Evolutionary conservation across 2,888 invertebrate genomes (phyloP), one percentile per base, ranked within the genome.

Genomic region (Pyrrhosoma nymphula): DNA sequence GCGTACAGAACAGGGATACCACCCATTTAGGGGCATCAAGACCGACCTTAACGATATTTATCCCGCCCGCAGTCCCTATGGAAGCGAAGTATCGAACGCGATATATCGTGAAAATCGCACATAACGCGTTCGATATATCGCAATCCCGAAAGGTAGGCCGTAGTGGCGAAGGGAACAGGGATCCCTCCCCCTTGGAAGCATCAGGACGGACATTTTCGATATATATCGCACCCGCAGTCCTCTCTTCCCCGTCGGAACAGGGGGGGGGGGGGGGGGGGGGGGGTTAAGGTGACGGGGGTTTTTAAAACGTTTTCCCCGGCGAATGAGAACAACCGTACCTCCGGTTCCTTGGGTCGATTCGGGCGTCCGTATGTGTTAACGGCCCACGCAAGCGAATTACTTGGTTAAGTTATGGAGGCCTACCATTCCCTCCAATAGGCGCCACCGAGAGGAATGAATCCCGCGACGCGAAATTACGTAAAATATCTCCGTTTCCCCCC

Each of bases 171-270:
- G n/a, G 20, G 39, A 16, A 47, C 18, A 88, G 47, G 39, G 4
- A 60, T 47, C 3, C 60, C 60, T 6, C 47, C 8, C 47, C 47
- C 47, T 47, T 47, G 47, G 47, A 8, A 47, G 8, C 47, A 47
- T 47, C 47, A 30, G 63, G 47, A 26, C 75, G 47, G 93, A 75
- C 26, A 55, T 93, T 93, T 75, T 47, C 35, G 93, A 69, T 93
- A 93, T 93, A 75, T 93, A 93, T 93, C 93, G 93, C 93, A 8
- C 63, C 91, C 35, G 26, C 47, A n/a, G 26, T n/a, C 35, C 16
- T 35, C 35, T 35, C 8, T 16, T 35, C 30, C 30, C 60, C 47
- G 4, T 23, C 6, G n/a, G 69, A 12, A 23, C n/a, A 26, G 12
- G 26, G 69, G 2, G n/a, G 69, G 26, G n/a, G 8, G 47, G 8